Evolutionary conservation across 2,113 vertebrate species (phyloP).

Genomic region (Synchiropus splendidus): DNA sequence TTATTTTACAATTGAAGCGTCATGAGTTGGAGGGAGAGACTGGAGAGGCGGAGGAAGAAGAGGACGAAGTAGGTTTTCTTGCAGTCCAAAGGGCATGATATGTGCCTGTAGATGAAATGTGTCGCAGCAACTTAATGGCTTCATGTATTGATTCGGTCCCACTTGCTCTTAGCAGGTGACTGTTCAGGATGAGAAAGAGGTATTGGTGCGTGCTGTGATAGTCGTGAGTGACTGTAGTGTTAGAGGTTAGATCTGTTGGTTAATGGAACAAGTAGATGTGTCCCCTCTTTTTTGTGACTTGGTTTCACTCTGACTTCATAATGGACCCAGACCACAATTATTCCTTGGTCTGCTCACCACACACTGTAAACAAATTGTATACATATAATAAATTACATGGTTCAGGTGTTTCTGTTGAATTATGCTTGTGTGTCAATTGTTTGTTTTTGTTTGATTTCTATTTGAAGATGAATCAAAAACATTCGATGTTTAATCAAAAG

Average conservation of each 20-base stretch:
- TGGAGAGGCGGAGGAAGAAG: constrained; percentile 26
- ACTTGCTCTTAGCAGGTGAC: constrained; percentile 17
- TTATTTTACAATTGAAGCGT: constrained; percentile 44
- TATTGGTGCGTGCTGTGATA: constrained; percentile 27
- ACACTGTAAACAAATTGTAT: too few species aligned
- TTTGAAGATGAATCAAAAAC: too few species aligned
- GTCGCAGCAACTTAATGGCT: constrained; percentile 2
- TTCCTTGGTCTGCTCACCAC: too few species aligned
- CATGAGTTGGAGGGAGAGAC: constrained; percentile 33
- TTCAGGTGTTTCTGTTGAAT: too few species aligned
- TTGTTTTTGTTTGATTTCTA: too few species aligned
- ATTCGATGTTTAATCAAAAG: too few species aligned
- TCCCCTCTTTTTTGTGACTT: too few species aligned
- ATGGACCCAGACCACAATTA: too few species aligned
- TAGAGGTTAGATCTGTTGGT: not conserved
- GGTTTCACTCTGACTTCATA: too few species aligned
- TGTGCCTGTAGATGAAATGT: not conserved
- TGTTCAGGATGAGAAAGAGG: constrained; percentile 22
- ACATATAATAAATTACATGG: too few species aligned
- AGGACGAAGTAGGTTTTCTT: constrained; percentile 43
- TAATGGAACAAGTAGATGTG: too few species aligned
- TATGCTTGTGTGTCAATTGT: too few species aligned
- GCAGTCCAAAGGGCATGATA: not conserved
- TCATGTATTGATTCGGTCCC: constrained; percentile 8
- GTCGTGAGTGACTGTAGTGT: not conserved